These are phyloP conservation scores for Muscicapa striata DNA, from an alignment of 2,797 vertebrate genomes.

Conservation along the genomic window DNA sequence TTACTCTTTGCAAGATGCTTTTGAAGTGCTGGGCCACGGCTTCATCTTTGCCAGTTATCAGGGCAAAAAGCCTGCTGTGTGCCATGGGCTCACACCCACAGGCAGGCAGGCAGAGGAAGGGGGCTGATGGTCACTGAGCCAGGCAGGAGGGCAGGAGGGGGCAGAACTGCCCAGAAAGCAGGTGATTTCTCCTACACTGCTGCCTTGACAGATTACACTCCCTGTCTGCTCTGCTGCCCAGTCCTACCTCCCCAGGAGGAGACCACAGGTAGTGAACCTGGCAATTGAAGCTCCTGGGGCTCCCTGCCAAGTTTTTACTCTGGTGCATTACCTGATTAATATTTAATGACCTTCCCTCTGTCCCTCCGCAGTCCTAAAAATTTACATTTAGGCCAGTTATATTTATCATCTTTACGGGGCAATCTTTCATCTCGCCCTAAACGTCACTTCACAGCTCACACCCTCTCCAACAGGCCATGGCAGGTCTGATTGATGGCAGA, in stretches of 20 bases:
- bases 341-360: not conserved
- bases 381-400: conserved; percentile 52
- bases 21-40: rapidly evolving
- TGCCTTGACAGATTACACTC: not conserved
- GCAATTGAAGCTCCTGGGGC: not conserved
- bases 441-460: conserved; percentile 10
- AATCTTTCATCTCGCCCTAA: conserved; percentile 38
- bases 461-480: conserved; percentile 30
- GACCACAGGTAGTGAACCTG: not conserved
- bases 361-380: not conserved
- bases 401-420: conserved; percentile 47
- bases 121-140: rapidly evolving
- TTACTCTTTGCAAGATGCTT: not conserved
- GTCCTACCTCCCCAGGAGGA: not conserved
- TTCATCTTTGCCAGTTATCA: not conserved
- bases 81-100: not conserved
- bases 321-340: conserved; percentile 30
- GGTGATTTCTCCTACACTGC: not conserved
- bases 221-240: not conserved
- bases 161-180: not conserved
- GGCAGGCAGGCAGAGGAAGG: not conserved
- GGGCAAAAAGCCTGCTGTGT: rapidly evolving
- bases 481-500: conserved; percentile 57
- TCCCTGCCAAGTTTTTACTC: not conserved
- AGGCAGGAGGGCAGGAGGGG: not conserved